A percentile compares a stretch with the other conserved stretches of the same genome.
phyloP scores from a whole-genome alignment of 1,140 invertebrate genomes.

The Coenobita brevimanus region DNA sequence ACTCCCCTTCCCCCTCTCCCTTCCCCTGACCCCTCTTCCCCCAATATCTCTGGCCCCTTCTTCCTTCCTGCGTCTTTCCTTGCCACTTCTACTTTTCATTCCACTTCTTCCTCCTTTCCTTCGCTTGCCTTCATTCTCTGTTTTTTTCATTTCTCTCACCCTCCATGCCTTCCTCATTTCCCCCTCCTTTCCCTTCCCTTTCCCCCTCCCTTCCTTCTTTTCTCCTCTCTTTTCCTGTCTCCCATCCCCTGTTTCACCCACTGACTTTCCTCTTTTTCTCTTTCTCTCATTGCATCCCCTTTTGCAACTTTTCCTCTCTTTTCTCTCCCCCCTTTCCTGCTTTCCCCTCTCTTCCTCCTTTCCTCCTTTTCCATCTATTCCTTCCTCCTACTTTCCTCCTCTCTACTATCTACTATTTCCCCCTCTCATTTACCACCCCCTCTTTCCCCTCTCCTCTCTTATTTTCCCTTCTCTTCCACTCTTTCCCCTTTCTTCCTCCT shows the following conservation, averaged over 20 bases:
- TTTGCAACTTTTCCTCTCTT: neutral
- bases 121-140: neutral
- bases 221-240: neutral
- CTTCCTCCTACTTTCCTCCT: neutral
- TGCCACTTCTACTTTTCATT: neutral
- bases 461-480: neutral
- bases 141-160: neutral
- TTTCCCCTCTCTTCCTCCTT: neutral
- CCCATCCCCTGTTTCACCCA: too few species aligned
- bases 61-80: neutral
- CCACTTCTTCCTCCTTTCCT: neutral
- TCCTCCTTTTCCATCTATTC: neutral
- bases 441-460: neutral
- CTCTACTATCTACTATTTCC: neutral
- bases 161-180: neutral
- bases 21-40: neutral
- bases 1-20: too few species aligned
- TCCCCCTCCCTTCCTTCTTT: too few species aligned
- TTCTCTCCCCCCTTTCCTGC: neutral
- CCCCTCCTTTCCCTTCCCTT: conserved; percentile 1
- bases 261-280: too few species aligned
- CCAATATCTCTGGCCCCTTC: neutral
- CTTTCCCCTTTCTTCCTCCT: neutral
- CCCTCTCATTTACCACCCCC: neutral
- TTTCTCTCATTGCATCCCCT: neutral